Evolutionary conservation across 2,888 invertebrate species (phyloP).

Genomic region (Acrobasis repandana): DNA sequence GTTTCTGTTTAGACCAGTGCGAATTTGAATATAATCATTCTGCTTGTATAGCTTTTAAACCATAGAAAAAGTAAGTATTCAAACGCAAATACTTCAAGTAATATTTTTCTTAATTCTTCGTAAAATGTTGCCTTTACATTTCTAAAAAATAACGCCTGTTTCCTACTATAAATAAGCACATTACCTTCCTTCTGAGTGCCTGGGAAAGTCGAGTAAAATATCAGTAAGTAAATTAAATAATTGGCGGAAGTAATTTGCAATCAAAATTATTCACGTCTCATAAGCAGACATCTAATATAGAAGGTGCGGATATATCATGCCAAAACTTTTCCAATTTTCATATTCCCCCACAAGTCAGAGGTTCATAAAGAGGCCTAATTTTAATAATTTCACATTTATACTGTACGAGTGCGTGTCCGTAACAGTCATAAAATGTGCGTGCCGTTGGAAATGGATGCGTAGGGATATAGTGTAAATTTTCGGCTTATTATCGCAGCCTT

Average conservation of each 20-base stretch:
- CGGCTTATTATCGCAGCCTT: constrained; percentile 64
- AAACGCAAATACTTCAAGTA: too few relatives aligned
- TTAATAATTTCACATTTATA: constrained; percentile 67
- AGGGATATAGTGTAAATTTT: constrained; percentile 67
- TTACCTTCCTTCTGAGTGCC: too few relatives aligned
- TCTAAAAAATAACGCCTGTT: too few relatives aligned
- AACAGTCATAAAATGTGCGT: constrained; percentile 67
- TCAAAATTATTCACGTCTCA: constrained; percentile 20
- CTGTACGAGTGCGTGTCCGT: constrained; percentile 64
- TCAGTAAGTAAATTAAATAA: background rate
- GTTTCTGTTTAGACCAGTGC: background rate
- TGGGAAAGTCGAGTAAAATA: too few relatives aligned
- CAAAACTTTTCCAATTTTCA: constrained; percentile 63
- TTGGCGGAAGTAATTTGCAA: constrained; percentile 10
- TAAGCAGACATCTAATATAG: constrained; percentile 23
- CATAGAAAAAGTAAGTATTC: too few relatives aligned
- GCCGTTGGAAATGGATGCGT: constrained; percentile 64
- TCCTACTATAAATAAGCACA: too few relatives aligned
- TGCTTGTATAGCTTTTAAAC: background rate
- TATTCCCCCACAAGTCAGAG: constrained; percentile 53
- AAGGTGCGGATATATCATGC: constrained; percentile 39
- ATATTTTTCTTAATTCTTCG: too few relatives aligned
- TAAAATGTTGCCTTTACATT: too few relatives aligned
- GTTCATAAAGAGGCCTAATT: constrained; percentile 62
- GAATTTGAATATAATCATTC: background rate